Percentiles rank a stretch among this genome's conserved stretches.
Conservation (phyloP, 2,113 vertebrate species). For the Hippocampus comes region DNA sequence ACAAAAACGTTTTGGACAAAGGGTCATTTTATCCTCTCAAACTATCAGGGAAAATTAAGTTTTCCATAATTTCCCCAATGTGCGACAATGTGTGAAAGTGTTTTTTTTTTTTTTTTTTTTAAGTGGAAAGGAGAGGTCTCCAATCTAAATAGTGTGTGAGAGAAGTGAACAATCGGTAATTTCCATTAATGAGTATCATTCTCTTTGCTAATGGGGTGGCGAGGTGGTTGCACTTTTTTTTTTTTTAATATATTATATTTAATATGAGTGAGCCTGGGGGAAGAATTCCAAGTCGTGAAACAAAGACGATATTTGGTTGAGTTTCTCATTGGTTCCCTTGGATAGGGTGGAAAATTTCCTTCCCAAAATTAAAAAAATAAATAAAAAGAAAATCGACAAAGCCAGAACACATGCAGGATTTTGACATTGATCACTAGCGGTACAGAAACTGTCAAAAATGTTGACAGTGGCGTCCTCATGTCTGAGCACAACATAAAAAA, state of each 20-base stretch:
- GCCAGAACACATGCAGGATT: not conserved
- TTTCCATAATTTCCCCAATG: slow-evolving; percentile 3
- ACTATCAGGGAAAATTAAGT: not conserved
- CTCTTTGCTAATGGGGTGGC: not conserved
- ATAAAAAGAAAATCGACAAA: not conserved
- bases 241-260: not conserved
- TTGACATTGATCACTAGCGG: not conserved
- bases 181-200: not conserved
- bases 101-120: not conserved
- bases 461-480: not conserved
- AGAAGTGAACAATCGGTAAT: not conserved
- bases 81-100: not conserved
- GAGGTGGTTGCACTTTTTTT: not conserved
- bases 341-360: not conserved
- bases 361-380: not conserved
- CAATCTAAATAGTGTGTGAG: not conserved
- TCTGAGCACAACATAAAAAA: not conserved
- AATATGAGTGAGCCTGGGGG: not conserved
- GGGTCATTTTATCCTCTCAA: not conserved
- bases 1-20: not conserved
- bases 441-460: not conserved
- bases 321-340: not conserved
- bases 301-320: not conserved
- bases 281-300: not conserved
- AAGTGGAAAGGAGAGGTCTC: not conserved